Conservation (phyloP, 2,797 vertebrate genomes). For the Myoxocephalus aenaeus region DNA sequence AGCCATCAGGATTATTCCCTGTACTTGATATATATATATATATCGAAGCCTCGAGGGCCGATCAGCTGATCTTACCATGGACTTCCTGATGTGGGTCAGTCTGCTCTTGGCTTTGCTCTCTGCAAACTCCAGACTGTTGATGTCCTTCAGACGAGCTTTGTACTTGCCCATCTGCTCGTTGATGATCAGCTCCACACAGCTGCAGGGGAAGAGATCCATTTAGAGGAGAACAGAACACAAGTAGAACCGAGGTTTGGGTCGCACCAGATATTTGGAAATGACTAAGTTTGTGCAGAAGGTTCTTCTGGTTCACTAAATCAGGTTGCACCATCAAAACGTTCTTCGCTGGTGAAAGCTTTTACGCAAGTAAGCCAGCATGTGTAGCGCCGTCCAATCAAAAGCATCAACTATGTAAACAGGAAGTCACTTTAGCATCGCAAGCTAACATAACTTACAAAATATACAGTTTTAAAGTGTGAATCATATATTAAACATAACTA, state of each 20-base stretch:
- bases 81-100: constrained; percentile 92
- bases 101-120: constrained; percentile 97
- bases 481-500: background rate
- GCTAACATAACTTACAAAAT: background rate
- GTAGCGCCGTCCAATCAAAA: background rate
- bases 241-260: background rate
- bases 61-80: constrained; percentile 89
- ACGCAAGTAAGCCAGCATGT: background rate
- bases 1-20: background rate
- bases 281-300: no score
- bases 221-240: background rate
- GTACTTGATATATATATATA: no score
- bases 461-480: background rate
- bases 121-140: constrained; percentile 96
- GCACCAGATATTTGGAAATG: background rate
- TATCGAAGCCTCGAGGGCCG: no score
- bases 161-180: constrained; percentile 98
- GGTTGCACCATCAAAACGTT: background rate
- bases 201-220: constrained; percentile 51
- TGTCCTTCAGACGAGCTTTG: constrained; percentile 95
- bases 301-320: no score
- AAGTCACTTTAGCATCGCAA: background rate
- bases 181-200: constrained; percentile 95
- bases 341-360: background rate
- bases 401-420: background rate